These are phyloP conservation scores for Parasteatoda tepidariorum DNA, from an alignment of 1,140 invertebrate genomes.

Conservation along the genomic window DNA sequence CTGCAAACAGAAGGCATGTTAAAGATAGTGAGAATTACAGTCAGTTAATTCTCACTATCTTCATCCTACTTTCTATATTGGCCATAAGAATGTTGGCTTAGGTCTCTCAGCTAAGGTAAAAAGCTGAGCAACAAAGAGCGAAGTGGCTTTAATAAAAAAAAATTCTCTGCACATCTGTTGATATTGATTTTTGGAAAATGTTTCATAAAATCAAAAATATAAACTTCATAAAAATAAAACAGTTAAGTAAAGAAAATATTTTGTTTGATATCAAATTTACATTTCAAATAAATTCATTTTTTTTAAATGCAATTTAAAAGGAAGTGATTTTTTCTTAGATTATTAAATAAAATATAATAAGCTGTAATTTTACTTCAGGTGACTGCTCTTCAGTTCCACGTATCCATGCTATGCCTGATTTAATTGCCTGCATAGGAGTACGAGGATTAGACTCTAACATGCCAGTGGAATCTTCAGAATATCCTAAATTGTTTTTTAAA, in stretches of 20 bases:
- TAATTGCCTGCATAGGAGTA: constrained; percentile 46
- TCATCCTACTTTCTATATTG: too few species aligned
- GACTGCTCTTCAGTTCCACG: not conserved
- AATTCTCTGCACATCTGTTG: too few species aligned
- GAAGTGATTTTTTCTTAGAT: too few species aligned
- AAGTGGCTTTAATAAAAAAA: too few species aligned
- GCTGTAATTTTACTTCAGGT: not conserved
- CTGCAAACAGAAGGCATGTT: too few species aligned
- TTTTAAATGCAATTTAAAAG: not conserved
- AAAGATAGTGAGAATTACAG: too few species aligned
- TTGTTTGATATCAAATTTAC: not conserved
- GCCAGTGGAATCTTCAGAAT: not conserved
- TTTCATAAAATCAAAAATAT: not conserved
- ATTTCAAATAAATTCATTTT: not conserved
- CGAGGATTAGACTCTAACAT: not conserved
- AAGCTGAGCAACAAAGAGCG: too few species aligned
- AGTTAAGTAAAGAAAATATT: not conserved
- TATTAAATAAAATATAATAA: too few species aligned
- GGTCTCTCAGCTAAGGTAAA: too few species aligned
- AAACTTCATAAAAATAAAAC: not conserved
- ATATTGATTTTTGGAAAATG: too few species aligned
- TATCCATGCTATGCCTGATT: constrained; percentile 48
- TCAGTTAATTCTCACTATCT: too few species aligned
- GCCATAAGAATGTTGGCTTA: too few species aligned
- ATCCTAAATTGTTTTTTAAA: not conserved